Conservation (phyloP, 2,797 vertebrate species). For the Enteromius viviparus region DNA sequence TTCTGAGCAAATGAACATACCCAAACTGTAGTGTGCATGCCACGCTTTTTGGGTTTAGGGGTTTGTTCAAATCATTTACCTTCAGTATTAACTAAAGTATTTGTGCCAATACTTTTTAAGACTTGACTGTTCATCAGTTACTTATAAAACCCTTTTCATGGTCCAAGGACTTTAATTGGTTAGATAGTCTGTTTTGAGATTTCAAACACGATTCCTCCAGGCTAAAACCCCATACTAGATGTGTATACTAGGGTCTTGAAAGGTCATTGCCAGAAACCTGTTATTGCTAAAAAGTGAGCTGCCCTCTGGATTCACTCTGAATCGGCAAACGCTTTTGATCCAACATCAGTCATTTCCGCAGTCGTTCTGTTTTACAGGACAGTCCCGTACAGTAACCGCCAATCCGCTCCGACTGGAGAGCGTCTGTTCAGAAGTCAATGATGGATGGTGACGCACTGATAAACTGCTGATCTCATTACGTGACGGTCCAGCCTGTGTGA, state of each 20-base stretch:
- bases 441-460: slow-evolving; percentile 21
- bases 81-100: background rate
- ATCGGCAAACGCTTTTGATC: slow-evolving; percentile 72
- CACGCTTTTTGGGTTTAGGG: no score
- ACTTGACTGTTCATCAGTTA: background rate
- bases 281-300: slow-evolving; percentile 74
- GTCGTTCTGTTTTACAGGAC: slow-evolving; percentile 17
- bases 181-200: background rate
- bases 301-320: slow-evolving; percentile 64
- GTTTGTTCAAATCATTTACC: background rate
- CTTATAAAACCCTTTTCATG: background rate
- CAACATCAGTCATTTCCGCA: slow-evolving; percentile 57
- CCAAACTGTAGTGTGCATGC: background rate
- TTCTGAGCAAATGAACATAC: background rate
- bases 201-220: background rate
- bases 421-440: slow-evolving; percentile 31
- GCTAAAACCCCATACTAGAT: background rate
- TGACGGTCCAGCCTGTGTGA: slow-evolving; percentile 35
- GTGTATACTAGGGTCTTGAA: slow-evolving; percentile 9
- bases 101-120: background rate
- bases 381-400: background rate
- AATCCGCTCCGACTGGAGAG: background rate
- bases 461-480: slow-evolving; percentile 28
- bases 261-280: slow-evolving; percentile 69
- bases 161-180: background rate